These are phyloP conservation scores for Alligator mississippiensis DNA, from an alignment of 2,113 vertebrate species.

Conservation along the genomic window DNA sequence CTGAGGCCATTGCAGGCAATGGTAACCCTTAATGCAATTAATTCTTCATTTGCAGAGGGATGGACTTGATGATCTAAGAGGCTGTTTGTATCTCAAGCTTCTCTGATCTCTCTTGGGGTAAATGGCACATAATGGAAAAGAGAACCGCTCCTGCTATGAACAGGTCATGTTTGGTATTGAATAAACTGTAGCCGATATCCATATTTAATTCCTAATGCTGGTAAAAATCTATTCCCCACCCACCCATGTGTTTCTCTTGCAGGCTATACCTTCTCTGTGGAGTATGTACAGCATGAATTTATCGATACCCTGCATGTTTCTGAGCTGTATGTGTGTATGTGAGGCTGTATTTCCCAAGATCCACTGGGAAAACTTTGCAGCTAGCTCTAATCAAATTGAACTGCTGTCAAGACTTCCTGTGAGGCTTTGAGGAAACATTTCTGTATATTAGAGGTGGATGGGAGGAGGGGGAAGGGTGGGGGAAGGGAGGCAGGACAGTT, in stretches of 20 bases:
- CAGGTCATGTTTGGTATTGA: background rate
- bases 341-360: slow-evolving; percentile 2
- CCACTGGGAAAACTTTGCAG: slow-evolving; percentile 55
- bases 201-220: slow-evolving; percentile 27
- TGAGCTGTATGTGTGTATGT: background rate
- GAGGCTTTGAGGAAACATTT: slow-evolving; percentile 63
- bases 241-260: background rate
- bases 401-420: slow-evolving; percentile 57
- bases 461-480: slow-evolving; percentile 53
- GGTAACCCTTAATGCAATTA: slow-evolving; percentile 68
- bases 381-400: slow-evolving; percentile 61
- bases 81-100: background rate
- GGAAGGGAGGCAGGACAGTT: slow-evolving; percentile 63
- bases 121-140: slow-evolving; percentile 36
- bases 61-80: slow-evolving; percentile 59
- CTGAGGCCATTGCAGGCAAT: slow-evolving; percentile 5
- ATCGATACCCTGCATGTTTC: slow-evolving; percentile 31
- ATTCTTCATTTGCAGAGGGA: slow-evolving; percentile 63
- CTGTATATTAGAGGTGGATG: slow-evolving; percentile 52
- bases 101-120: slow-evolving; percentile 20
- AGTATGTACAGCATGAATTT: background rate
- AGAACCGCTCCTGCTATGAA: slow-evolving; percentile 21
- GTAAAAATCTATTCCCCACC: background rate
- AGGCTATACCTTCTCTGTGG: background rate
- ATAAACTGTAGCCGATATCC: slow-evolving; percentile 54